phyloP scores from a whole-genome alignment of 2,113 vertebrate species.

The Nannobrachium achirus region DNA sequence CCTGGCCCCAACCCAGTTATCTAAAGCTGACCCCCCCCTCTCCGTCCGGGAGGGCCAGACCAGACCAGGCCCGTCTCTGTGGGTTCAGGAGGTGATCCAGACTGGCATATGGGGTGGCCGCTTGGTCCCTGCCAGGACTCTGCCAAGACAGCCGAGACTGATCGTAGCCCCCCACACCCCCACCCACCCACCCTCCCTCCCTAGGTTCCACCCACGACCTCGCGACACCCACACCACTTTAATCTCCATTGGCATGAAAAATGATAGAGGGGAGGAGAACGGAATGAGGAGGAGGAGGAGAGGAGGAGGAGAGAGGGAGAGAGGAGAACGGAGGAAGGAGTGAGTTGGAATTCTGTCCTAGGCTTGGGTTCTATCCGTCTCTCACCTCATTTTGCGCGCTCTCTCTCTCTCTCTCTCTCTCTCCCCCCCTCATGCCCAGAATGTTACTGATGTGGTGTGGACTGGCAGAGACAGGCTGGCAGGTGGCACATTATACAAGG shows the following conservation, averaged over 20 bases:
- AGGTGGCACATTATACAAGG: constrained; percentile 69
- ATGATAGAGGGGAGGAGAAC: constrained; percentile 26
- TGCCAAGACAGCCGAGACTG: constrained; percentile 47
- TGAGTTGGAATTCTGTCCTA: constrained; percentile 3
- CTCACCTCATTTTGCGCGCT: background rate
- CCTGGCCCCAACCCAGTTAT: no score
- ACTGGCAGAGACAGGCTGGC: constrained; percentile 61
- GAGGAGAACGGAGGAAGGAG: constrained; percentile 44
- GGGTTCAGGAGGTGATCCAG: constrained; percentile 1
- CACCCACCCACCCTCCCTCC: no score
- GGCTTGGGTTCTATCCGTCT: background rate
- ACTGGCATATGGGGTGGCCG: constrained; percentile 55
- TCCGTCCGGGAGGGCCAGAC: constrained; percentile 12
- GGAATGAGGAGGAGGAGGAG: background rate
- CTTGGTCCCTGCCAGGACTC: constrained; percentile 32
- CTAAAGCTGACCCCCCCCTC: constrained; percentile 7
- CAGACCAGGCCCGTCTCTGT: constrained; percentile 1
- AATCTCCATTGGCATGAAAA: constrained; percentile 55
- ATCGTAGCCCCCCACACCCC: constrained; percentile 37
- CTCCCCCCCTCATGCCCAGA: background rate
- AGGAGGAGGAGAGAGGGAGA: background rate
- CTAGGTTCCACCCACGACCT: constrained; percentile 18
- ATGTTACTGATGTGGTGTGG: constrained; percentile 53
- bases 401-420: background rate
- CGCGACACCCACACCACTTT: constrained; percentile 41